Percentiles rank a stretch among this genome's conserved stretches.
These are phyloP conservation scores for Vollenhovia emeryi DNA, from an alignment of 1,140 invertebrate genomes.

Conservation along the genomic window DNA sequence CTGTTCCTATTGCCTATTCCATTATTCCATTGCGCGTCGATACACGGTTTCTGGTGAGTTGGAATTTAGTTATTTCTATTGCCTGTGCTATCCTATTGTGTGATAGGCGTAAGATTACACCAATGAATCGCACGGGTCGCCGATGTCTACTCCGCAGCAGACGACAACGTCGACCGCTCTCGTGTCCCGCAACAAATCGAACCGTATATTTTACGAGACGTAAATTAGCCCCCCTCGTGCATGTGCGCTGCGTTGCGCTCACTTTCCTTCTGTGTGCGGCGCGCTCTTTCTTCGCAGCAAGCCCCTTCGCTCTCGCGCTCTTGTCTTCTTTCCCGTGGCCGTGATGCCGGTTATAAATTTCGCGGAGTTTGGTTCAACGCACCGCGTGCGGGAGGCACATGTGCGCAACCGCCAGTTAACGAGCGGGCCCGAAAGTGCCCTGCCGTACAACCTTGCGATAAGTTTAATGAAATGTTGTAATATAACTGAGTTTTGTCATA, in stretches of 20 bases:
- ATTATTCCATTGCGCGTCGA: no score
- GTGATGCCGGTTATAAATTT: constrained; percentile 57
- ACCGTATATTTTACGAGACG: constrained; percentile 53
- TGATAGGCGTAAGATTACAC: neutral
- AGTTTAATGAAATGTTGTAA: constrained; percentile 22
- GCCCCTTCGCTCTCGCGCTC: constrained; percentile 18
- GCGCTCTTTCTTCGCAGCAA: neutral
- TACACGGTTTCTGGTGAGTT: no score
- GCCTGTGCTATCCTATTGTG: no score
- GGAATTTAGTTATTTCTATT: no score
- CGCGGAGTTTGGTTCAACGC: constrained; percentile 53
- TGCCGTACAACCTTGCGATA: neutral
- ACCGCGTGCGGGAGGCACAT: constrained; percentile 49
- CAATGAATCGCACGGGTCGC: neutral
- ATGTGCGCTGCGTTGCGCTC: neutral
- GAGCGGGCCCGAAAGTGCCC: constrained; percentile 20
- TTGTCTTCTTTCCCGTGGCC: constrained; percentile 25
- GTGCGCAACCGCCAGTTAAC: constrained; percentile 45
- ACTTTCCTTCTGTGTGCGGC: constrained; percentile 17
- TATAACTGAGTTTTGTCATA: neutral
- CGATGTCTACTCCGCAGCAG: neutral
- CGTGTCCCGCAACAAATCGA: constrained; percentile 48
- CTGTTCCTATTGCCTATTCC: no score
- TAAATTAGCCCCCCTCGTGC: constrained; percentile 36
- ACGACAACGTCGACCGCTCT: neutral